Evolutionary conservation across 2,113 vertebrate genomes (phyloP).

Genomic region (Gallinago media): DNA sequence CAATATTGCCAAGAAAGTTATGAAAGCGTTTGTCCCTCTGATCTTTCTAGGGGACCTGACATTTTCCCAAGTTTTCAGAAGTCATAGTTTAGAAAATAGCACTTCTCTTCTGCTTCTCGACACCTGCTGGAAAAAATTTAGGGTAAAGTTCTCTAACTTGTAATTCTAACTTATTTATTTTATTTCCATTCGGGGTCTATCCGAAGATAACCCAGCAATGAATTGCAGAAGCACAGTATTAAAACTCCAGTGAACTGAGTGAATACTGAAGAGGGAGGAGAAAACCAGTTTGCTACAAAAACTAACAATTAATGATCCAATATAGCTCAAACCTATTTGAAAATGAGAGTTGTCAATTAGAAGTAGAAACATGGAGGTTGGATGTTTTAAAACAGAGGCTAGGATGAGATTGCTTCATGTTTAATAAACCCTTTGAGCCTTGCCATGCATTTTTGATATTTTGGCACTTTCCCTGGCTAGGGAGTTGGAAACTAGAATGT

Average conservation of each 20-base stretch:
- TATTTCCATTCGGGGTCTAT: not conserved
- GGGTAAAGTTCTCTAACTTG: not conserved
- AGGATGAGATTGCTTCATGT: not conserved
- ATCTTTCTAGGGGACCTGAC: rapidly evolving
- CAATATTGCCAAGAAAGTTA: not conserved
- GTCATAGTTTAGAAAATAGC: not conserved
- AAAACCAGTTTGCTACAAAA: not conserved
- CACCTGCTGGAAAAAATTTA: not conserved
- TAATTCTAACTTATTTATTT: not conserved
- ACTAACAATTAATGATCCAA: not conserved
- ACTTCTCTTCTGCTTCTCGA: not conserved
- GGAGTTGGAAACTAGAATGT: not conserved
- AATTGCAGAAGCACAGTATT: not conserved
- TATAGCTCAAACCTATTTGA: not conserved
- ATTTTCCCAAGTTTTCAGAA: not conserved
- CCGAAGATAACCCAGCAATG: not conserved
- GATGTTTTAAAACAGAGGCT: not conserved
- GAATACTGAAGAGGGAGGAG: not conserved
- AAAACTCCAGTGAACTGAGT: not conserved
- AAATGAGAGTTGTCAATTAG: not conserved
- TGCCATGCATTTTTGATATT: not conserved
- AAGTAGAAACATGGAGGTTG: not conserved
- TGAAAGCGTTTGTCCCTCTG: not conserved
- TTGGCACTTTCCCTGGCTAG: not conserved
- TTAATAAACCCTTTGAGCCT: not conserved